Base-by-base conservation (phyloP, 2,888 invertebrate species). In the Chironomus tentans region DNA sequence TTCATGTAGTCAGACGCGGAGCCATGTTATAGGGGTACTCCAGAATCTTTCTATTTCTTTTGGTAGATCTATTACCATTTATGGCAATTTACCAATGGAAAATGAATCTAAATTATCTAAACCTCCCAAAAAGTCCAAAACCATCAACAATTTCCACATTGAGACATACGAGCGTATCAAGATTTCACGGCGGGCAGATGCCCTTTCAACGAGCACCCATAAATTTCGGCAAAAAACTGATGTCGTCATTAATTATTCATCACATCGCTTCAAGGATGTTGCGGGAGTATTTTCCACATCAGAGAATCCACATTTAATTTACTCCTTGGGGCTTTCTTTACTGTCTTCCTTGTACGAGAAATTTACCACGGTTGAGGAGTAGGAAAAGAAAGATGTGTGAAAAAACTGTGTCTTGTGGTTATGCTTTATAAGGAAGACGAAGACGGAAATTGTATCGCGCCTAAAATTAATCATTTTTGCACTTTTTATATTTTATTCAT, bases 221-320 rank as follows among this genome's bases (percentile, higher is more conserved):
- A 73, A 73, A 73, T 73, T 73, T 73, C 47, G 6, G 50, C 50
- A 56, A 48, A 48, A 48, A 50, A 71, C 50, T 47, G 71, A 71
- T 71, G 71, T 56, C 71, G 56, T 62, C 72, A 73, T 73, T 73
- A 73, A 73, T 73, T 73, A 73, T 73, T 73, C 72, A 73, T 73
- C 72, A 28, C 72, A 73, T 65, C 65, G 65, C 65, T 65, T 65
- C 24, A 21, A 65, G 65, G 65, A 65, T 65, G 65, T 65, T 65
- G 24, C 24, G 65, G 24, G 65, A 65, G 12, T 38, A 22, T 24
- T 65, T 65, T 65, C 65, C 65, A 65, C 65, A 65, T 24, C 65
- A 21, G 13, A 21, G 65, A 65, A 21, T 65, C 65, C 65, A 65
- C 65, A 65, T 65, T 65, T 65, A 65, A 65, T 65, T 65, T 65